Evolutionary conservation across 1,140 invertebrate species (phyloP).

Genomic region (Xylocopa sonorina): DNA sequence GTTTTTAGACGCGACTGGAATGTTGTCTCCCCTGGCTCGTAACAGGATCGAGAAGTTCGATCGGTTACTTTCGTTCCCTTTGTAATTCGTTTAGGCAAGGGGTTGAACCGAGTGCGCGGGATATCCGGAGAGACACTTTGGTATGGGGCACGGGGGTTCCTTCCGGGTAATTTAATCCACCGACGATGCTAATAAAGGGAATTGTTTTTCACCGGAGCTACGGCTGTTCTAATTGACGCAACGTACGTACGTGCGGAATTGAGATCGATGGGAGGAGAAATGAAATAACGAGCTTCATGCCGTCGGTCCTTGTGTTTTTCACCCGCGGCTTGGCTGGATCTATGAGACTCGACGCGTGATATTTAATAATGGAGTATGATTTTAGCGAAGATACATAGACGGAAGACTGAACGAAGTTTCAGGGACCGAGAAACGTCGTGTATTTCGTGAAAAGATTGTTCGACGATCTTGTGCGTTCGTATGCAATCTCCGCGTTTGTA

Average conservation of each 20-base stretch:
- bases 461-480: no score
- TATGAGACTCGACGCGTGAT: no score
- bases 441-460: no score
- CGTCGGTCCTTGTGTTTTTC: no score
- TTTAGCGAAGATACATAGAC: no score
- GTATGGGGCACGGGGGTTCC: background rate
- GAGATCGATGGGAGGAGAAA: conserved; percentile 4
- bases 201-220: conserved; percentile 6
- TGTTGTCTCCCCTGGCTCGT: background rate
- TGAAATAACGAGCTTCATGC: background rate
- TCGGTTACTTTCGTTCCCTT: background rate
- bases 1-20: conserved; percentile 1
- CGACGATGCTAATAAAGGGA: conserved; percentile 12
- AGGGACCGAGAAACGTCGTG: no score
- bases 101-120: background rate
- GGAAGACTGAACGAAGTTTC: no score
- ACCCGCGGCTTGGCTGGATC: no score
- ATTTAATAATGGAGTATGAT: no score
- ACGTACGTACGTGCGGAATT: background rate
- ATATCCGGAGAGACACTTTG: no score
- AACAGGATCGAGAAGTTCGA: conserved; percentile 10
- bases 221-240: background rate
- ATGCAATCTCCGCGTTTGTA: no score
- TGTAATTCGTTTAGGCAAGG: background rate
- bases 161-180: conserved; percentile 4